Conservation (phyloP, 2,113 vertebrate genomes). For the Passer montanus region DNA sequence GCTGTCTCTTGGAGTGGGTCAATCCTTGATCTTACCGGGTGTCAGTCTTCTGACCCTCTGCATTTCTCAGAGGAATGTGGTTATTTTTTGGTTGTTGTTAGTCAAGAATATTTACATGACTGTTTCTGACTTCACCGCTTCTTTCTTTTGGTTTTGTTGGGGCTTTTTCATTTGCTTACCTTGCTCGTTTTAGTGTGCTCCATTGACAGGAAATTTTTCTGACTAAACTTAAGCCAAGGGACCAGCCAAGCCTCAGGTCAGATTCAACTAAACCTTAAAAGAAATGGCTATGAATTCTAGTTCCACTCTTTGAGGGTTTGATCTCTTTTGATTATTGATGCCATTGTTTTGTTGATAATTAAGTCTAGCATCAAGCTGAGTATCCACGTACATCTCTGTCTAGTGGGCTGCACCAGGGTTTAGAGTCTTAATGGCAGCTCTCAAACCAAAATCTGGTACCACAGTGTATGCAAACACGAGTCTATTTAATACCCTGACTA, state of each 20-base stretch:
- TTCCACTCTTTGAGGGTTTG: neutral
- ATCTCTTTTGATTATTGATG: neutral
- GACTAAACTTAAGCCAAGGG: neutral
- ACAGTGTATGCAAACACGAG: neutral
- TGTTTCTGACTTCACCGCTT: neutral
- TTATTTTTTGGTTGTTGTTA: neutral
- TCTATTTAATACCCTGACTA: neutral
- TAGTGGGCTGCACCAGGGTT: neutral
- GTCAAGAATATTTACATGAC: neutral
- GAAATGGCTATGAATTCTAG: neutral
- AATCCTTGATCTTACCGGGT: neutral
- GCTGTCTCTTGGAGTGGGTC: neutral
- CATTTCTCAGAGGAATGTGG: neutral
- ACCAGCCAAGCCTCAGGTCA: neutral
- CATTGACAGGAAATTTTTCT: neutral
- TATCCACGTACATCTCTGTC: neutral
- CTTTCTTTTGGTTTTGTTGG: neutral
- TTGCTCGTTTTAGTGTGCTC: neutral
- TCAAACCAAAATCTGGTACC: neutral
- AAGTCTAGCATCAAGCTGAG: neutral
- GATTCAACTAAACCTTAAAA: neutral
- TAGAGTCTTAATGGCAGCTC: neutral
- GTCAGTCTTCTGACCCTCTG: neutral
- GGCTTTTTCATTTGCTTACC: neutral
- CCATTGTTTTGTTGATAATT: neutral